Conservation (phyloP, 2,113 vertebrate genomes). For the Psittacara wagleri region DNA sequence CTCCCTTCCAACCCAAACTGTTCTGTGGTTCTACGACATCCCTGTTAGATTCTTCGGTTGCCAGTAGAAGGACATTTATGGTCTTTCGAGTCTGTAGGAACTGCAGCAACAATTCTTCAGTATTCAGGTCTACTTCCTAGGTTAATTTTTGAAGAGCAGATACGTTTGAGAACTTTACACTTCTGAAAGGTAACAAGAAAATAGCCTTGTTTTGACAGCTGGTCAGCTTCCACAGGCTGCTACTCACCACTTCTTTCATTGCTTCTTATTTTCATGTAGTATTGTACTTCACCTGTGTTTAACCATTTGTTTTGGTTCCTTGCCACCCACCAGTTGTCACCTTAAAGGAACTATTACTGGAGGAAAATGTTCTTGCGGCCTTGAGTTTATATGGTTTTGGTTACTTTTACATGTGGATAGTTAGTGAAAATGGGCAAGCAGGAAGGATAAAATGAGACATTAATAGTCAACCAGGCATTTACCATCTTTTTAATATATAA, state of each 20-base stretch:
- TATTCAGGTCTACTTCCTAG: not conserved
- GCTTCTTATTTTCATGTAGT: not conserved
- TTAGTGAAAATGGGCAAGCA: not conserved
- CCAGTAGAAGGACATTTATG: not conserved
- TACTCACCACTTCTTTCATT: not conserved
- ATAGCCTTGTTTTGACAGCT: not conserved
- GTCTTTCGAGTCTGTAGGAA: not conserved
- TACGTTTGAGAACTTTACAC: constrained; percentile 11
- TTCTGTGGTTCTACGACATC: not conserved
- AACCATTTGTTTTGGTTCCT: not conserved
- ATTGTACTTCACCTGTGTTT: not conserved
- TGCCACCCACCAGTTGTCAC: not conserved
- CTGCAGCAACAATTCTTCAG: not conserved
- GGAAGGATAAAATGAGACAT: not conserved
- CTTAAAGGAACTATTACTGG: not conserved
- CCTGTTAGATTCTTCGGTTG: not conserved
- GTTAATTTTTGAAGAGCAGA: not conserved
- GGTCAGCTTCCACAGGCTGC: not conserved
- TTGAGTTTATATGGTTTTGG: not conserved
- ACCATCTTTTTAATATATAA: not conserved
- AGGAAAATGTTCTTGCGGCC: not conserved
- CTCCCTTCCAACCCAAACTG: not conserved
- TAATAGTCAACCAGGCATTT: not conserved
- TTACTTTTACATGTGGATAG: not conserved
- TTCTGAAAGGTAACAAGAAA: not conserved